Percentiles rank a stretch among this genome's conserved stretches.
These are phyloP conservation scores for Lasioglossum villosulum DNA, from an alignment of 2,888 invertebrate genomes.

Conservation along the genomic window DNA sequence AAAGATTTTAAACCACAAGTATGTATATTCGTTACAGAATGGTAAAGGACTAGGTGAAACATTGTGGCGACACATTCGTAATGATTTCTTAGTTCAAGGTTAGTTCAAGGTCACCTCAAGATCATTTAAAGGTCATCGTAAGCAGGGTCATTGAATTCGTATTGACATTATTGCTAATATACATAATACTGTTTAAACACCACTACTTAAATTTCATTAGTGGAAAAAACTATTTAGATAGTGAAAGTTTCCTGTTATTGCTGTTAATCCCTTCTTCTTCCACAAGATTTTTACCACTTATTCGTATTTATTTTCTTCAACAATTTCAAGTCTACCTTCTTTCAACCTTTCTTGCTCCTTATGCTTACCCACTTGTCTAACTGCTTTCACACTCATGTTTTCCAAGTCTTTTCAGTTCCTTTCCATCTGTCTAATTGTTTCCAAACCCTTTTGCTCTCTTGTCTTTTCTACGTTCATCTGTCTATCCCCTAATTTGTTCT, in stretches of 20 bases:
- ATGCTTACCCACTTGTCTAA: not conserved
- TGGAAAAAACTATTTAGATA: too few species aligned
- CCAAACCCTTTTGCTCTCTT: not conserved
- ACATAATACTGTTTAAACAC: too few species aligned
- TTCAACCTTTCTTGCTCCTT: not conserved
- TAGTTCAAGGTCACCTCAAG: too few species aligned
- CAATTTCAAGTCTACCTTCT: not conserved
- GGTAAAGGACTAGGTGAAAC: too few species aligned
- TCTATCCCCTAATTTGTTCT: not conserved
- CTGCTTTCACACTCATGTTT: not conserved
- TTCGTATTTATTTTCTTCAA: not conserved
- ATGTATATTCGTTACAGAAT: too few species aligned
- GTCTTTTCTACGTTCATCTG: not conserved
- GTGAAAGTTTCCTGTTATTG: not conserved
- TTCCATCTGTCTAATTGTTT: not conserved
- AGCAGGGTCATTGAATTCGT: too few species aligned
- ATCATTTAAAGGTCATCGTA: too few species aligned
- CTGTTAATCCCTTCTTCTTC: not conserved
- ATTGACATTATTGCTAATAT: too few species aligned
- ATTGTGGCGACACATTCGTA: too few species aligned
- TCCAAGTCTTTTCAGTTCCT: not conserved
- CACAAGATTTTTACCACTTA: not conserved
- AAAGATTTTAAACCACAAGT: too few species aligned
- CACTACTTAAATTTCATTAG: too few species aligned
- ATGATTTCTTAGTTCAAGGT: too few species aligned